Percentiles rank a stretch among this genome's conserved stretches.
Evolutionary conservation across 2,113 vertebrate species (phyloP).

Genomic region (Geothlypis trichas): DNA sequence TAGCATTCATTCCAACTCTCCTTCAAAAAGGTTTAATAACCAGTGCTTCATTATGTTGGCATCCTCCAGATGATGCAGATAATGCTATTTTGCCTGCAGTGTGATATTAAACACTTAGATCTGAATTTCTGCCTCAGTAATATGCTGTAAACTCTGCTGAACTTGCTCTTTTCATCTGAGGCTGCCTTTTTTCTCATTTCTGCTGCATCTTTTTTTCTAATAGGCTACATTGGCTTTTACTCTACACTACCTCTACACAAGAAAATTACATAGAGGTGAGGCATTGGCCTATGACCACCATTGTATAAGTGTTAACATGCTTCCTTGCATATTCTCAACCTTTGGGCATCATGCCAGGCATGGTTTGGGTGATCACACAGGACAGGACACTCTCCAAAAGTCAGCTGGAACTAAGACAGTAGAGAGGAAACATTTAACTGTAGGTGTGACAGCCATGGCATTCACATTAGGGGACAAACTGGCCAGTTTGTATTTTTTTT

Average conservation of each 20-base stretch:
- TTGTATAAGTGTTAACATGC: neutral
- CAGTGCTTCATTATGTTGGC: neutral
- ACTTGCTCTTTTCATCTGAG: neutral
- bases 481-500: neutral
- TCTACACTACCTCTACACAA: neutral
- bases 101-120: neutral
- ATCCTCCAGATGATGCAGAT: constrained; percentile 24
- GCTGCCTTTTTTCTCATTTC: neutral
- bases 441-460: neutral
- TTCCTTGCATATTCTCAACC: neutral
- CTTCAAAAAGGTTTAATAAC: constrained; percentile 15
- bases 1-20: neutral
- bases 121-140: neutral
- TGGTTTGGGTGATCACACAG: neutral
- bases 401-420: neutral
- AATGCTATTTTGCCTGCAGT: neutral
- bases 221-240: neutral
- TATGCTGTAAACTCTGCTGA: constrained; percentile 1
- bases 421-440: neutral
- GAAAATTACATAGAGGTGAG: neutral
- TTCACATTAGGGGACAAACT: neutral
- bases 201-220: neutral
- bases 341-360: neutral
- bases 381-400: neutral
- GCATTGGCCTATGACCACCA: neutral